Base-by-base conservation (phyloP, 2,888 invertebrate genomes). In the Palloptera scutellata region DNA sequence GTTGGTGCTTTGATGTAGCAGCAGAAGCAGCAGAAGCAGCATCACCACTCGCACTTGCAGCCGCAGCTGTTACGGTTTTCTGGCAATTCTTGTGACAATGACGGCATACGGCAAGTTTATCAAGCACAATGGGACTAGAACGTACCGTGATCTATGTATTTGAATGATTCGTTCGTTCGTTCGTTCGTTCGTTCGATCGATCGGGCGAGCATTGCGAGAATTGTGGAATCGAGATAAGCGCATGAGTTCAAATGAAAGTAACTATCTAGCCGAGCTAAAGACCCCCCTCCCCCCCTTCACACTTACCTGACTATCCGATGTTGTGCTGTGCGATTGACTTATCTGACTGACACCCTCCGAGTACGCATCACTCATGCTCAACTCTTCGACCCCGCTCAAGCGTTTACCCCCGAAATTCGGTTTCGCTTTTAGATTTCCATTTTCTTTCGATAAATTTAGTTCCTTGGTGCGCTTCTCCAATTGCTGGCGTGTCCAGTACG, bases 61-160 rank as follows among this genome's bases (percentile, higher is more conserved):
- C 64, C 54, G 71, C 65, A 52, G 69, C 61, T 64, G 70, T 63
- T 30, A 6, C 30, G 6, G 30, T 30, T 71, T 82, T 81, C 67
- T 83, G 88, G 85, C 92, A 92, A 79, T 91, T 91, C 85, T 91
- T 91, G 79, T 92, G 92, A 85, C 92, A 92, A 83, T 92, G 91
- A 73, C 91, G 89, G 85, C 92, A 92, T 65, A 92, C 90, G 64
- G 91, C 88, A 78, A 92, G 87, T 67, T 90, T 89, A 84, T 92
- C 92, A 70, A 90, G 89, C 72, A 83, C 79, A 74, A 90, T 88
- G 69, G 91, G 91, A 83, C 91, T 91, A 61, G 92, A 92, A 77
- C 91, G 88, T 66, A 92, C 92, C 60, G 92, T 92, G 74, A 92
- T 91, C 92, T 92, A n/a, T n/a, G 86, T 45, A 45, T 6, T 2